These are phyloP conservation scores for Homarus americanus DNA, from an alignment of 1,140 invertebrate species.

Conservation along the genomic window DNA sequence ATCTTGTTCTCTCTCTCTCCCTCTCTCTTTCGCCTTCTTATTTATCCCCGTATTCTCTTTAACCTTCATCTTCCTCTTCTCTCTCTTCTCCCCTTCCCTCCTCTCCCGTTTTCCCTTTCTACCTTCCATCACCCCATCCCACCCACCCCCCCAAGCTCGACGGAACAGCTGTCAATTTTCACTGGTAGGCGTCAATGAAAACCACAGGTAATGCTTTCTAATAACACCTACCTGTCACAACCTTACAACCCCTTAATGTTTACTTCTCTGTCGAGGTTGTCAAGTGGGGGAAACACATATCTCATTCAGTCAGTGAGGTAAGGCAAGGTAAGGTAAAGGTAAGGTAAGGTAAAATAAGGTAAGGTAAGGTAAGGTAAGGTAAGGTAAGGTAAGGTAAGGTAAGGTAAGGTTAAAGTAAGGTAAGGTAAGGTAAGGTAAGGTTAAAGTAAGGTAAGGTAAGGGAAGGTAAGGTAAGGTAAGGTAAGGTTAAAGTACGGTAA, in stretches of 20 bases:
- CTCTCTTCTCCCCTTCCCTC: neutral
- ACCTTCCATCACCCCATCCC: neutral
- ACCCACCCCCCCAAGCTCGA: neutral
- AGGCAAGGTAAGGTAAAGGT: too few species aligned
- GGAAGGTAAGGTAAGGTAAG: too few species aligned
- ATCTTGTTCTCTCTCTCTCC: neutral
- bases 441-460: too few species aligned
- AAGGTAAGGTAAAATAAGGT: neutral
- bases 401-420: too few species aligned
- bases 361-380: conserved; percentile 4
- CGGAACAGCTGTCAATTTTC: neutral
- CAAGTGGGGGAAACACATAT: neutral
- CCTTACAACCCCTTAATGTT: neutral
- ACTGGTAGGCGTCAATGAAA: too few species aligned
- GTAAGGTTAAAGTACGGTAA: too few species aligned
- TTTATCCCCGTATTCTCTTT: neutral
- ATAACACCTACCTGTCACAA: neutral
- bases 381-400: conserved; percentile 1
- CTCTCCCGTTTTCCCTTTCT: too few species aligned
- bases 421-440: too few species aligned
- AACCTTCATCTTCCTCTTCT: conserved; percentile 2
- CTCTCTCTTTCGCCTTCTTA: neutral
- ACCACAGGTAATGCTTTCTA: neutral
- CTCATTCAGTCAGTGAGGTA: neutral
- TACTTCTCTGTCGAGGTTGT: neutral